phyloP scores from a whole-genome alignment of 1,140 invertebrate genomes.

The Wiebesia pumilae region DNA sequence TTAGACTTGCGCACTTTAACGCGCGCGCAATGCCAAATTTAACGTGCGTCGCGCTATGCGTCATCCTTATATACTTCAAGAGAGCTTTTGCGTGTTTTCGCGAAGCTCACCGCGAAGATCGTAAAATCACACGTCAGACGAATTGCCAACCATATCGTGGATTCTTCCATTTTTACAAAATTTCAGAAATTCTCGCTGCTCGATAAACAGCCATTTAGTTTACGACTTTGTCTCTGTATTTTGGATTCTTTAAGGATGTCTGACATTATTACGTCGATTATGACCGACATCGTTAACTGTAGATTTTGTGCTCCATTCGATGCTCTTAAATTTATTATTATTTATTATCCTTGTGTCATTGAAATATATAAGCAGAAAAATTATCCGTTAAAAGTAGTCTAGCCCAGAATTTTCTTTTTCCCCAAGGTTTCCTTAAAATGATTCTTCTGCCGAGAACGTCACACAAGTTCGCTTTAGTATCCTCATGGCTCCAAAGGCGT shows the following conservation, averaged over 20 bases:
- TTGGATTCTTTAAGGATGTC: background rate
- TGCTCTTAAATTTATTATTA: too few relatives aligned
- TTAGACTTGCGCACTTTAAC: slow-evolving; percentile 40
- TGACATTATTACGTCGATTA: background rate
- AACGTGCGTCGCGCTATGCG: background rate
- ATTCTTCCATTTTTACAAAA: background rate
- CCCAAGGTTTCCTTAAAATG: background rate
- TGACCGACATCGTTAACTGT: too few relatives aligned
- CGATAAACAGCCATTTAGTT: background rate
- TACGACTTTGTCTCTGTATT: background rate
- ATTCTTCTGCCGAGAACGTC: background rate
- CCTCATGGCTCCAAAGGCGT: background rate
- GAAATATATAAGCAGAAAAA: background rate
- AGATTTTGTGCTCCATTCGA: too few relatives aligned
- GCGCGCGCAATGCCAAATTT: background rate
- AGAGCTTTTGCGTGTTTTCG: slow-evolving; percentile 30
- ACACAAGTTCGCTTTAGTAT: background rate
- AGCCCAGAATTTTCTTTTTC: too few relatives aligned
- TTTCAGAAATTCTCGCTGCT: background rate
- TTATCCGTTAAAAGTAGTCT: background rate
- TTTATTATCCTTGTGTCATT: background rate
- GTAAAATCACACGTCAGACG: slow-evolving; percentile 16
- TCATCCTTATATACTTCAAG: background rate
- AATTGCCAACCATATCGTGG: too few relatives aligned
- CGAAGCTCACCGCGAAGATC: background rate